A percentile compares a stretch with the other conserved stretches of the same genome.
These are phyloP conservation scores for Propithecus deckenii DNA, from an alignment of 2,797 vertebrate genomes.

Conservation along the genomic window DNA sequence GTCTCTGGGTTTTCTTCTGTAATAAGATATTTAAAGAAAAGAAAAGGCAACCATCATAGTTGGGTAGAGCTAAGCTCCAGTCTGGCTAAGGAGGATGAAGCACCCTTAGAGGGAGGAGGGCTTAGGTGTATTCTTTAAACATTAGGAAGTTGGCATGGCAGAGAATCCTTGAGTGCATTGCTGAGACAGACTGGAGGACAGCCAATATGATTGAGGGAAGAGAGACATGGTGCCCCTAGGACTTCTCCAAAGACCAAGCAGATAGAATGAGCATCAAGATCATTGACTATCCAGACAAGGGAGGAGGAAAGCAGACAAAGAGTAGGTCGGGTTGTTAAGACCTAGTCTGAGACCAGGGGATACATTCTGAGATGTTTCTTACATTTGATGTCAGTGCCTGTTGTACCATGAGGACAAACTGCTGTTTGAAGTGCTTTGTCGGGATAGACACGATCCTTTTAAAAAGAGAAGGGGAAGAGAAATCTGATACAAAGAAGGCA, in stretches of 20 bases:
- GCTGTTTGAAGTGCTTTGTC: neutral
- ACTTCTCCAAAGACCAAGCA: neutral
- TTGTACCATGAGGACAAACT: neutral
- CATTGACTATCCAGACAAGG: neutral
- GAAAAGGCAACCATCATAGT: neutral
- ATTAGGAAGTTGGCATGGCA: neutral
- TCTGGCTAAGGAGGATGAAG: neutral
- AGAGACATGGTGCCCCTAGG: neutral
- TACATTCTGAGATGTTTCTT: neutral
- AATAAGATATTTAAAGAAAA: neutral
- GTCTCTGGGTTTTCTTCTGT: neutral
- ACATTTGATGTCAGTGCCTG: neutral
- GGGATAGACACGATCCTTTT: neutral
- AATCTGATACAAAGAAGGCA: neutral
- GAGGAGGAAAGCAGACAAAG: neutral
- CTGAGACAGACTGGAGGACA: neutral
- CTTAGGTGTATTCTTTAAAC: neutral
- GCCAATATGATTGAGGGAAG: neutral
- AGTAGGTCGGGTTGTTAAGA: neutral
- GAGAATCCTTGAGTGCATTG: neutral
- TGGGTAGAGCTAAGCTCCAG: neutral
- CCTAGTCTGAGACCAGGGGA: neutral
- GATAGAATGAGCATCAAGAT: neutral
- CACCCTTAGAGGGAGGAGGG: neutral
- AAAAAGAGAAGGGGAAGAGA: neutral